Percentiles rank a stretch among this genome's conserved stretches.
phyloP scores from a whole-genome alignment of 2,113 vertebrate genomes.

The Larimichthys crocea region DNA sequence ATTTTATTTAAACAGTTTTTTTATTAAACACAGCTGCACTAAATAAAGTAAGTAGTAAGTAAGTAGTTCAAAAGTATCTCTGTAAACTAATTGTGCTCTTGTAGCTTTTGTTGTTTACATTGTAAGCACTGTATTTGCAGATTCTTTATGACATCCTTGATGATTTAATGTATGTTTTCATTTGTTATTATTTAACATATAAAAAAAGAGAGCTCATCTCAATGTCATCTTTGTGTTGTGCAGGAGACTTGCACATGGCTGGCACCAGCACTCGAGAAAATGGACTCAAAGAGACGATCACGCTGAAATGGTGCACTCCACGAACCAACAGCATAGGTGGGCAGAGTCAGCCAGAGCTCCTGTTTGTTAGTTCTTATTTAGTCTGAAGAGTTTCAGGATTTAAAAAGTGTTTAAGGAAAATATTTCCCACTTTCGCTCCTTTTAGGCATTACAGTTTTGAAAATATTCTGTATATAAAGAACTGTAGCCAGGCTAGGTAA shows the following conservation, averaged over 20 bases:
- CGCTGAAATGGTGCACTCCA: constrained; percentile 98
- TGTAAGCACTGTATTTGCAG: neutral
- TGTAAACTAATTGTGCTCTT: too few relatives aligned
- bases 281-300: constrained; percentile 94
- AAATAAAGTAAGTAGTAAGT: too few relatives aligned
- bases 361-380: neutral
- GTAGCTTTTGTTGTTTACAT: neutral
- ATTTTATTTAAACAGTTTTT: neutral
- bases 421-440: neutral
- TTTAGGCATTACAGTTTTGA: neutral
- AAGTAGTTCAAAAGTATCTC: too few relatives aligned
- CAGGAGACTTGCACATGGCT: constrained; percentile 91
- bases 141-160: neutral
- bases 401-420: neutral
- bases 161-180: neutral
- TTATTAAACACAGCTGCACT: neutral
- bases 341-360: constrained; percentile 48
- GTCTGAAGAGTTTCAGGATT: neutral
- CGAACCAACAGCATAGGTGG: constrained; percentile 96
- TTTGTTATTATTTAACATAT: neutral
- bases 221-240: constrained; percentile 16
- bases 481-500: too few relatives aligned
- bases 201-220: neutral
- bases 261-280: constrained; percentile 91
- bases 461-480: too few relatives aligned